phyloP scores from a whole-genome alignment of 2,113 vertebrate genomes.

The Myrmophylax atrothorax region DNA sequence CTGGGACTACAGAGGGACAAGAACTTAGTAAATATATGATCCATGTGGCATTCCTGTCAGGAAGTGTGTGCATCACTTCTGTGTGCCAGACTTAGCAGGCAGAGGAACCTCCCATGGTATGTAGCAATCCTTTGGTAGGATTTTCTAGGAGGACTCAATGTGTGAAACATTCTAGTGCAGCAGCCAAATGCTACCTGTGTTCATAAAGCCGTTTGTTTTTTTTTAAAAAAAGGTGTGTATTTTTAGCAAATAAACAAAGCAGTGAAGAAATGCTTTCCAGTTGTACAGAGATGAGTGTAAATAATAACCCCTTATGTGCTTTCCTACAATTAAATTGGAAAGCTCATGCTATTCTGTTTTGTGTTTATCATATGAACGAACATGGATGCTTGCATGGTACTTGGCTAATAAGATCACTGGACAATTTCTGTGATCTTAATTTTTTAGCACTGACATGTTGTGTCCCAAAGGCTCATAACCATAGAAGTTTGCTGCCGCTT shows the following conservation, averaged over 20 bases:
- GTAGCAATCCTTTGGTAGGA: background rate
- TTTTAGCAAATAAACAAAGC: background rate
- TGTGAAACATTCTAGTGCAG: background rate
- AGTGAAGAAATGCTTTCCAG: background rate
- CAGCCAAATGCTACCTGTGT: background rate
- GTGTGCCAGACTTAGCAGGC: accelerated
- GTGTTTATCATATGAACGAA: background rate
- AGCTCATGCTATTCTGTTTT: background rate
- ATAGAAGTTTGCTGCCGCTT: background rate
- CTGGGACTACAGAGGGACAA: background rate
- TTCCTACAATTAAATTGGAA: slow-evolving; percentile 9
- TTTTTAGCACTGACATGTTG: background rate
- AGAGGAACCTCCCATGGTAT: background rate
- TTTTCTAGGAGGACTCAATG: background rate
- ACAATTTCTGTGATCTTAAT: background rate
- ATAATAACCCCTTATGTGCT: background rate
- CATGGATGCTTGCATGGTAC: background rate
- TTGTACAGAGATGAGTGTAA: background rate
- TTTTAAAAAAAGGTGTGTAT: background rate
- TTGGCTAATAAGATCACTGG: background rate
- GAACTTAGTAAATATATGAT: background rate
- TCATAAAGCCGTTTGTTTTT: background rate
- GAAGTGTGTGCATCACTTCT: background rate
- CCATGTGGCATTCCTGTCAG: background rate
- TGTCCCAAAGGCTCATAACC: background rate